Evolutionary conservation across 2,888 invertebrate genomes (phyloP), one percentile per base, ranked within the genome.

Genomic region (Neuroscelio doddi): DNA sequence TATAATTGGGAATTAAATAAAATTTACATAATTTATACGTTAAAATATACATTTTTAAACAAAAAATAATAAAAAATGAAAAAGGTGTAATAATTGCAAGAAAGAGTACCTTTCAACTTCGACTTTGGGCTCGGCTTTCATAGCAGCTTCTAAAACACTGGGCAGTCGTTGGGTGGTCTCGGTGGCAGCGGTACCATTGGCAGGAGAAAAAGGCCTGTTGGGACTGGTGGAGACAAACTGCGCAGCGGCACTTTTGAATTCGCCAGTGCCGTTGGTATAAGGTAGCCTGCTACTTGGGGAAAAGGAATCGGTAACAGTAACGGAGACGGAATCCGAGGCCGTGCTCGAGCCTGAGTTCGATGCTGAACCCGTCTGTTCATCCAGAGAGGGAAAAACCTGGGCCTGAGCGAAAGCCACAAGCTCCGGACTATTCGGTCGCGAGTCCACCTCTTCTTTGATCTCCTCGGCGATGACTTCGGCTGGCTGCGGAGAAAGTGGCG

Each of bases 81-180:
- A n/a, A 29, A 30, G 7, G 2, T 3, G 3, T 36, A 41, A 17
- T 0, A 21, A 10, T 21, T 2, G 2, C 21, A 5, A 2, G 5
- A 21, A 21, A 21, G 10, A 17, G 34, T 10, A 84, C 76, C 87
- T 85, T 72, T 88, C 88, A 10, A 88, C 87, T 81, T 93, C 93
- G 7, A 93, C 93, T 78, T 94, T 93, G 5, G 94, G 94, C 76
- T 94, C 93, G 9, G 94, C 94, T 81, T 94, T 94, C 74, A 94
- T 94, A 38, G 93, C 94, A 9, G 94, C 93, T 83, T 94, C 94
- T 32, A 94, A 85, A n/a, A 93, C 90, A 14, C 92, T 92, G 17
- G 92, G 90, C 65, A 88, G 74, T 69, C 88, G 85, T 59, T 86
- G 85, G 1, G 86, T 84, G 12, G 42, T 42, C 27, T 63, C 51